phyloP scores from a whole-genome alignment of 53 echinoderm and acorn worm genomes.

The Actinopyga echinites region DNA sequence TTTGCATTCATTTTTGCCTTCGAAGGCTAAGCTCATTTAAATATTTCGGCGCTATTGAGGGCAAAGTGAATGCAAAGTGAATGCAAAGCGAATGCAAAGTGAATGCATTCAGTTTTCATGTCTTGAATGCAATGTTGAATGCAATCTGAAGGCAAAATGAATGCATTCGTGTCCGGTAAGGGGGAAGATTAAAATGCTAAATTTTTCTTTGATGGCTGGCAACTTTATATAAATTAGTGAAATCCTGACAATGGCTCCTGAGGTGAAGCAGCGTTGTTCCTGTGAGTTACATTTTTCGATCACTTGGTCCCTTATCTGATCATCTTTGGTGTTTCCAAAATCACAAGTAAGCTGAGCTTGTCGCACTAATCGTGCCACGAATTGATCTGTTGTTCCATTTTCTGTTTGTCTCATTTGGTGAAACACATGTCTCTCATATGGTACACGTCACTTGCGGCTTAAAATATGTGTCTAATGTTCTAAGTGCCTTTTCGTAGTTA shows the following conservation, averaged over 20 bases:
- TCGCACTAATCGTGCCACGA: conserved; percentile 32
- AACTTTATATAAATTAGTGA: conserved; percentile 19
- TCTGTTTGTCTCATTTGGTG: conserved; percentile 39
- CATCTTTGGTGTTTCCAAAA: not conserved
- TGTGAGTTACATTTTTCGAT: conserved; percentile 53
- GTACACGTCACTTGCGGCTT: conserved; percentile 28
- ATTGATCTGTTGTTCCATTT: conserved; percentile 14
- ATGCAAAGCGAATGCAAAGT: too few species aligned
- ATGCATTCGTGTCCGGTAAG: too few species aligned
- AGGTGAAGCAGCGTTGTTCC: not conserved
- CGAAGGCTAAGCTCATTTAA: too few species aligned
- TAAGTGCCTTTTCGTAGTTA: conserved; percentile 23
- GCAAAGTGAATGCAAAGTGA: too few species aligned
- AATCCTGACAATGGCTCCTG: too few species aligned
- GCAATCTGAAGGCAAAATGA: too few species aligned
- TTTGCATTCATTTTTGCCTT: too few species aligned
- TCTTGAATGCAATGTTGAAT: too few species aligned
- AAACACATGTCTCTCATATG: conserved; percentile 46
- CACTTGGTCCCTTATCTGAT: conserved; percentile 37
- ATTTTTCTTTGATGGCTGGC: too few species aligned
- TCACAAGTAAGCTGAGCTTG: conserved; percentile 42
- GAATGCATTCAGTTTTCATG: too few species aligned
- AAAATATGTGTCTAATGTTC: conserved; percentile 42
- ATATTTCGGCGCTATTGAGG: too few species aligned
- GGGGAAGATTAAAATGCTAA: too few species aligned